These are phyloP conservation scores for Andrena hattorfiana DNA, from an alignment of 2,888 invertebrate genomes.

Conservation along the genomic window DNA sequence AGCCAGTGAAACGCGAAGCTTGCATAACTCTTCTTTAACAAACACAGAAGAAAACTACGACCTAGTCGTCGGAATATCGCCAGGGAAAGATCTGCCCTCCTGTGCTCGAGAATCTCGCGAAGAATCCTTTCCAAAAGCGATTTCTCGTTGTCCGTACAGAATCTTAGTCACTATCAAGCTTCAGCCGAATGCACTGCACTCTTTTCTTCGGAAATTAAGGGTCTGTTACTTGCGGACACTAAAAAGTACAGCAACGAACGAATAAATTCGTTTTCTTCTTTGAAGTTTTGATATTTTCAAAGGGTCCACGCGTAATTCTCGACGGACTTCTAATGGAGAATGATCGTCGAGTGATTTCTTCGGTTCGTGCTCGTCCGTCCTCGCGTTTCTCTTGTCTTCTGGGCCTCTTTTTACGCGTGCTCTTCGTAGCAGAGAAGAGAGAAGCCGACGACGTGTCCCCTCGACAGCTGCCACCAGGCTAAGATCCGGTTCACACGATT, in stretches of 20 bases:
- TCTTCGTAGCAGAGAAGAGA: conserved; percentile 48
- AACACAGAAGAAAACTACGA: too few relatives aligned
- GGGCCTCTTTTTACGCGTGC: conserved; percentile 45
- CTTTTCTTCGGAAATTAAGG: background rate
- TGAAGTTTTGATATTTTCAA: background rate
- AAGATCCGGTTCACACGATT: conserved; percentile 81
- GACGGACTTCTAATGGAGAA: background rate
- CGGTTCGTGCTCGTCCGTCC: background rate
- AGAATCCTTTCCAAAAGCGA: too few relatives aligned
- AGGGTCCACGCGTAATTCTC: background rate
- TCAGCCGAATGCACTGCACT: background rate
- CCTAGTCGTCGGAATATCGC: too few relatives aligned
- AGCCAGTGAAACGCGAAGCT: too few relatives aligned
- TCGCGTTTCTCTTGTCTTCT: conserved; percentile 17
- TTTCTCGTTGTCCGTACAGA: too few relatives aligned
- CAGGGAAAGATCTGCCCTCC: too few relatives aligned
- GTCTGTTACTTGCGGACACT: background rate
- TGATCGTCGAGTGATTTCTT: background rate
- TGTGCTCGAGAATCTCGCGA: too few relatives aligned
- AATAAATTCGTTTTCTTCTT: background rate
- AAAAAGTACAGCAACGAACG: background rate
- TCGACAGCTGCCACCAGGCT: conserved; percentile 76
- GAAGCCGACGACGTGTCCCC: conserved; percentile 64
- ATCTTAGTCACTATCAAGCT: background rate
- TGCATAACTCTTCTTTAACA: too few relatives aligned